Evolutionary conservation across 2,113 vertebrate species (phyloP).

Genomic region (Corvus hawaiiensis): DNA sequence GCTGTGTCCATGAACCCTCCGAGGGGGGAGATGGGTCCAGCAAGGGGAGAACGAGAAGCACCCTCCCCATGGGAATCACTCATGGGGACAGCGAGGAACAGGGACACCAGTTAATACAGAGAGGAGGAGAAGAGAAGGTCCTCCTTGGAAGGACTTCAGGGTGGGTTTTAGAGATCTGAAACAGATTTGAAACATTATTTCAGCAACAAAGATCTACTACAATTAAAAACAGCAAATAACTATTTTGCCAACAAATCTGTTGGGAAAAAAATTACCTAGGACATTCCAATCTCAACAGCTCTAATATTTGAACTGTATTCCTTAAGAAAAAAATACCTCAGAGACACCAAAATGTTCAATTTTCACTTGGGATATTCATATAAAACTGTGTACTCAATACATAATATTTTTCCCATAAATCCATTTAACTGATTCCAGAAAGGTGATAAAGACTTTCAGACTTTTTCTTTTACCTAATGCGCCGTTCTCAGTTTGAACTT

Average conservation of each 20-base stretch:
- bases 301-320: neutral
- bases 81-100: neutral
- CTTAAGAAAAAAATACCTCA: neutral
- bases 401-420: neutral
- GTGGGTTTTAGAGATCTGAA: neutral
- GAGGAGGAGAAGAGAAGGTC: neutral
- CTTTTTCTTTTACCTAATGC: neutral
- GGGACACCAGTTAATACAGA: neutral
- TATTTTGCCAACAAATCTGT: neutral
- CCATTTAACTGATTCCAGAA: neutral
- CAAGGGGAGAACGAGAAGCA: accelerated
- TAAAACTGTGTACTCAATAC: neutral
- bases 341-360: neutral
- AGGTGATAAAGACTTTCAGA: neutral
- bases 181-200: neutral
- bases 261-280: neutral
- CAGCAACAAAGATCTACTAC: neutral
- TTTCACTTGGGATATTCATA: neutral
- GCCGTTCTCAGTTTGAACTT: neutral
- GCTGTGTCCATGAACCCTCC: accelerated
- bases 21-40: neutral
- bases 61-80: accelerated
- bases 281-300: neutral
- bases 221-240: neutral
- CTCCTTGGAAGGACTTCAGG: neutral